Evolutionary conservation across 2,797 vertebrate species (phyloP), one percentile per base, ranked within the genome.

Genomic region (Eleutherodactylus coqui): DNA sequence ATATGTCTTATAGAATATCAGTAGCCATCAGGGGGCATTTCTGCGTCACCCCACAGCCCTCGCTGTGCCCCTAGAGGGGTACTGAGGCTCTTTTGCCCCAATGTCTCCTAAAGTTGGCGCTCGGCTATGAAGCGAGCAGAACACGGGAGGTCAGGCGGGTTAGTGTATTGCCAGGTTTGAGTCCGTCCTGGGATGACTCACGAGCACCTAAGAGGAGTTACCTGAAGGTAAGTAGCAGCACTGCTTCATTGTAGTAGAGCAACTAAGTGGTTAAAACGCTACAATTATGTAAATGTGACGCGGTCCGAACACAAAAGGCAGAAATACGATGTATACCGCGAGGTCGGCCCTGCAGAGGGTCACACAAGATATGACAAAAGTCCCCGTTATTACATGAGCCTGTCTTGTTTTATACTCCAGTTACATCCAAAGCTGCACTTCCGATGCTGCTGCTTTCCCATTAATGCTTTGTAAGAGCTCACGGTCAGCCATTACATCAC

Each of bases 161-260:
- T 72, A 43, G 1, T 5, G 0, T 73, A 73, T 45, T 45, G 69
- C 38, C 45, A 13, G 69, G 69, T 14, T 36, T 19, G 13, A 5
- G 60, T 32, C 4, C 0, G 21, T 51, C 49, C 58, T 9, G n/a
- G 11, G n/a, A 10, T 13, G 58, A 60, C 58, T 60, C 64, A 36
- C 36, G 41, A 70, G 67, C 67, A 70, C 67, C 67, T 41, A 24
- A 36, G 32, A 21, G 10, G 21, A 24, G 69, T 73, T 27, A 73
- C 69, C 69, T 73, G 69, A 45, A 73, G 41, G 38, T 45, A 73
- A 73, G 7, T 73, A 27, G 69, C 69, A 73, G 69, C 69, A 43
- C 24, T 70, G 9, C 21, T 70, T 70, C 41, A 0, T 0, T 24
- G 24, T 24, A 24, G 36, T 41, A 43, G 24, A 73, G 69, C 38